Conservation (phyloP, 2,797 vertebrate genomes). For the Xenopus petersii region DNA sequence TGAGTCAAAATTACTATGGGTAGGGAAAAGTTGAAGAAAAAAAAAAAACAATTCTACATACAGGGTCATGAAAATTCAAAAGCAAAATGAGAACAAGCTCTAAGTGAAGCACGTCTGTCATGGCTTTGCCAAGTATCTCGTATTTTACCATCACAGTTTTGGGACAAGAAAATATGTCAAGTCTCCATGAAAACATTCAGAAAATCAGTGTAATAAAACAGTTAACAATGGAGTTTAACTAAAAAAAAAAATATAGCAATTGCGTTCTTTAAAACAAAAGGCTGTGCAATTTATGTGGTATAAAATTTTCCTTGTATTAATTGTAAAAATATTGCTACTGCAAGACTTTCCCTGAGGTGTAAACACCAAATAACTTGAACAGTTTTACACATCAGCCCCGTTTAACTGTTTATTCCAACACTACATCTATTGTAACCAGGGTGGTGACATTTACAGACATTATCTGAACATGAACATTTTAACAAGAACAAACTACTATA, state of each 20-base stretch:
- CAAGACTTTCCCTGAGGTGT: slow-evolving; percentile 82
- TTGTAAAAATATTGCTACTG: slow-evolving; percentile 74
- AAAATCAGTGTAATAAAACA: background rate
- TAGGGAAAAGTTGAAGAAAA: background rate
- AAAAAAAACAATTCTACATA: background rate
- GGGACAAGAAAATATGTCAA: background rate
- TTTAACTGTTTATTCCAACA: slow-evolving; percentile 99
- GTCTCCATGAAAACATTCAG: background rate
- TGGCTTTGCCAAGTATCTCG: background rate
- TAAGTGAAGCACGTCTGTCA: background rate
- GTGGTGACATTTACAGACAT: slow-evolving; percentile 96
- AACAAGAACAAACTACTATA: slow-evolving; percentile 88
- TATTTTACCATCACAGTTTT: background rate
- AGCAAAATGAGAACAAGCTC: background rate
- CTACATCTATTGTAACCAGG: slow-evolving; percentile 94
- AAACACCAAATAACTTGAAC: slow-evolving; percentile 84
- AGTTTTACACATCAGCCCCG: slow-evolving; percentile 90
- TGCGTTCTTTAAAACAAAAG: background rate
- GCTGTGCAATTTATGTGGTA: slow-evolving; percentile 13
- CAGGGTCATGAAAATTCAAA: background rate
- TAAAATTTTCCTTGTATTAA: slow-evolving; percentile 50
- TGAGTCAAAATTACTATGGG: background rate
- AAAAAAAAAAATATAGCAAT: slow-evolving; percentile 5
- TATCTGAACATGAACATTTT: slow-evolving; percentile 79
- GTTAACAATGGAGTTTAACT: background rate